Evolutionary conservation across 1,140 invertebrate species (phyloP).

Genomic region (Probaryconus sp.): DNA sequence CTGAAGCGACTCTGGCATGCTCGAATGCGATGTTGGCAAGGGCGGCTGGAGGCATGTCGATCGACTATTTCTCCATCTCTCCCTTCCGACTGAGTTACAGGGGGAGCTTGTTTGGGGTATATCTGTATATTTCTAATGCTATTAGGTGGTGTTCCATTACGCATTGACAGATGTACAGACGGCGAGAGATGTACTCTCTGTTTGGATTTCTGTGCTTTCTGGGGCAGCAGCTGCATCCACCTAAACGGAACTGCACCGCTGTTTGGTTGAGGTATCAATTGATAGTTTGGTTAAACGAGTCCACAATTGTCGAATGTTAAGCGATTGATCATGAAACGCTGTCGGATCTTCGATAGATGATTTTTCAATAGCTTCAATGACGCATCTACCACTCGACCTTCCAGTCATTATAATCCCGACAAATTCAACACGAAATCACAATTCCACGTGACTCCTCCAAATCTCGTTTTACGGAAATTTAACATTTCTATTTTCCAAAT

Average conservation of each 20-base stretch:
- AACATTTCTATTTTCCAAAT: too few relatives aligned
- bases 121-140: conserved; percentile 74
- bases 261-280: conserved; percentile 65
- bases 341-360: conserved; percentile 9
- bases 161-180: conserved; percentile 73
- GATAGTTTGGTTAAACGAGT: conserved; percentile 62
- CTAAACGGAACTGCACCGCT: conserved; percentile 54
- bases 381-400: conserved; percentile 32
- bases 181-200: conserved; percentile 55
- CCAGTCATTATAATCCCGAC: conserved; percentile 27
- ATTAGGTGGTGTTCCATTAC: conserved; percentile 77
- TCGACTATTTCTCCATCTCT: conserved; percentile 66
- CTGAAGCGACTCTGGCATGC: conserved; percentile 35
- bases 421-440: conserved; percentile 30
- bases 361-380: conserved; percentile 42
- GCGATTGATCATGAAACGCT: too few relatives aligned
- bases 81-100: conserved; percentile 35
- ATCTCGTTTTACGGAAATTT: conserved; percentile 26
- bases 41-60: conserved; percentile 62
- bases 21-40: conserved; percentile 35
- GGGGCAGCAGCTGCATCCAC: conserved; percentile 67
- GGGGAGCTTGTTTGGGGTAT: conserved; percentile 56
- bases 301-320: too few relatives aligned
- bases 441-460: conserved; percentile 33
- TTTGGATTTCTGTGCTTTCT: conserved; percentile 63